Evolutionary conservation across 2,888 invertebrate species (phyloP).

Genomic region (Aspidapion aeneum): DNA sequence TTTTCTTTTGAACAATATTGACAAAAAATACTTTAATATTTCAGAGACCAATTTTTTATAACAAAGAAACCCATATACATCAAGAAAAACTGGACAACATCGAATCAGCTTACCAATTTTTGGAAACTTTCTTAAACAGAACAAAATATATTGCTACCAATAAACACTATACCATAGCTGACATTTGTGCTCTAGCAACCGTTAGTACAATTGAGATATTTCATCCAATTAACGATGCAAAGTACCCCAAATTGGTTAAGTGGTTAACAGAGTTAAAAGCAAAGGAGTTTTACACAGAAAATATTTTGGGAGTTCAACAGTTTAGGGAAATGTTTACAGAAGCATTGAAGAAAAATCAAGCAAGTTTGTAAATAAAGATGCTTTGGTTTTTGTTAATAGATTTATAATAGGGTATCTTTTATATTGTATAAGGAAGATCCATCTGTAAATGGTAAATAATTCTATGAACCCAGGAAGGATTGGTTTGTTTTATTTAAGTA

Average conservation of each 20-base stretch:
- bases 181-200: conserved; percentile 48
- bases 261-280: conserved; percentile 42
- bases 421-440: no score
- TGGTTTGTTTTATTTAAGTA: no score
- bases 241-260: conserved; percentile 27
- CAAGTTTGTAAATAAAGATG: background rate
- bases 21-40: no score
- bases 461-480: no score
- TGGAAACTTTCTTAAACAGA: conserved; percentile 50
- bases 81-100: conserved; percentile 10
- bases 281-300: conserved; percentile 34
- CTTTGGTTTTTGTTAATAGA: no score
- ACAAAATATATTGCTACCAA: conserved; percentile 49
- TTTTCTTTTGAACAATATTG: no score
- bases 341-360: background rate
- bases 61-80: conserved; percentile 15
- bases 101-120: conserved; percentile 41
- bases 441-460: no score
- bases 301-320: conserved; percentile 10
- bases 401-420: no score
- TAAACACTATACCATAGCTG: conserved; percentile 35
- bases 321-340: conserved; percentile 9
- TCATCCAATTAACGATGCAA: conserved; percentile 17
- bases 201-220: conserved; percentile 29
- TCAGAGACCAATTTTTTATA: conserved; percentile 23